Conservation (phyloP, 2,113 vertebrate species). For the Oncorhynchus kisutch region DNA sequence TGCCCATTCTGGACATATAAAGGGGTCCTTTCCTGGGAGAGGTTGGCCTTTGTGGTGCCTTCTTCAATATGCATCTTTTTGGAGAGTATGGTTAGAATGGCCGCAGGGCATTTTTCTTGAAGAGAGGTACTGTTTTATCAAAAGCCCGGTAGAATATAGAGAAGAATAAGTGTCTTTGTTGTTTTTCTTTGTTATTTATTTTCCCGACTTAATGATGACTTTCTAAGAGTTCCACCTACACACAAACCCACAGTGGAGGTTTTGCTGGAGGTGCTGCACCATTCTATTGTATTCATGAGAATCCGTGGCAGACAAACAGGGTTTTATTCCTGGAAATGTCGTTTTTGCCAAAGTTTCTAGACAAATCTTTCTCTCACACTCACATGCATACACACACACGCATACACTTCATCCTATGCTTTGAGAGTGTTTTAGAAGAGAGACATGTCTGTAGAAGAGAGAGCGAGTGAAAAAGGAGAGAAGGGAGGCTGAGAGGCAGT, state of each 20-base stretch:
- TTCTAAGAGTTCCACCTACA: constrained; percentile 49
- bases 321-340: not conserved
- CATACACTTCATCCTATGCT: not conserved
- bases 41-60: not conserved
- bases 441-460: not conserved
- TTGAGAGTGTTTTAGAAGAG: not conserved
- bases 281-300: not conserved
- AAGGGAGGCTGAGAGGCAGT: not conserved
- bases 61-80: not conserved
- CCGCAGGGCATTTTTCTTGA: not conserved
- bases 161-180: not conserved
- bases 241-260: constrained; percentile 40
- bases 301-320: no score
- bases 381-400: not conserved
- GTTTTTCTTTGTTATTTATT: constrained; percentile 48
- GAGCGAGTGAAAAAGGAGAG: not conserved
- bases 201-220: constrained; percentile 59
- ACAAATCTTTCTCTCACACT: not conserved
- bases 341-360: not conserved
- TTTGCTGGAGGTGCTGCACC: constrained; percentile 39
- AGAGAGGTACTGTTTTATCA: not conserved
- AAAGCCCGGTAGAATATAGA: not conserved
- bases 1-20: not conserved
- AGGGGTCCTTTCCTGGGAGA: not conserved
- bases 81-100: not conserved